Evolutionary conservation across 2,797 vertebrate species (phyloP), one percentile per base, ranked within the genome.

Genomic region (Lepidocolaptes lacrymiger): DNA sequence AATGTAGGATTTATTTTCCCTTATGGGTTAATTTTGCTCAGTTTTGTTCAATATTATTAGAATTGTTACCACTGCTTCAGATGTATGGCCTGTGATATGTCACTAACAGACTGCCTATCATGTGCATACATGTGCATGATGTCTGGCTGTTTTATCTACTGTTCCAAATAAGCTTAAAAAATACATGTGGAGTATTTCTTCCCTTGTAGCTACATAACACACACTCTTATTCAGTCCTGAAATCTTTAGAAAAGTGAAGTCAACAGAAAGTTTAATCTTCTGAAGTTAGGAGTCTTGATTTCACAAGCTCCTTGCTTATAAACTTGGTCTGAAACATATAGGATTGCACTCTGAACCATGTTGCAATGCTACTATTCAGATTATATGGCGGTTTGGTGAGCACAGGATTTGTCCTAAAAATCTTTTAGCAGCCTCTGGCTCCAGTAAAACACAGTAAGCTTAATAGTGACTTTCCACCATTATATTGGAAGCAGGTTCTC

Each of bases 21-120:
- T 14, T 14, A 23, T 3, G 8, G 32, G 24, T 81, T 95, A 88
- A 79, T 91, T 94, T 88, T 55, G 22, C 59, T 88, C 17, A 39
- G 69, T 83, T 81, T 82, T 88, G 24, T 81, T 91, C 89, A 90
- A 41, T 66, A 36, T 78, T 86, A 59, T 58, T 77, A 64, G 32
- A 72, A 89, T 37, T 81, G 59, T 49, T 84, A 63, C 32, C 16
- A 9, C 34, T 76, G 27, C 27, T 44, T 49, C 34, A 88, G 83
- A 86, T 46, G 16, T 44, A 88, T 37, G 22, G 30, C 75, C 59
- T 69, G 36, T 72, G 62, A 61, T 59, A 78, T 52, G 69, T 84
- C 69, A 66, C 62, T 93, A 88, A 34, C 20, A 74, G 46, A 74
- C 34, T 36, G 39, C n/a, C 71, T 76, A 13, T 58, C 41, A 4